Percentiles rank a stretch among this genome's conserved stretches.
These are phyloP conservation scores for Mechanitis mazaeus DNA, from an alignment of 2,888 invertebrate genomes.

Conservation along the genomic window DNA sequence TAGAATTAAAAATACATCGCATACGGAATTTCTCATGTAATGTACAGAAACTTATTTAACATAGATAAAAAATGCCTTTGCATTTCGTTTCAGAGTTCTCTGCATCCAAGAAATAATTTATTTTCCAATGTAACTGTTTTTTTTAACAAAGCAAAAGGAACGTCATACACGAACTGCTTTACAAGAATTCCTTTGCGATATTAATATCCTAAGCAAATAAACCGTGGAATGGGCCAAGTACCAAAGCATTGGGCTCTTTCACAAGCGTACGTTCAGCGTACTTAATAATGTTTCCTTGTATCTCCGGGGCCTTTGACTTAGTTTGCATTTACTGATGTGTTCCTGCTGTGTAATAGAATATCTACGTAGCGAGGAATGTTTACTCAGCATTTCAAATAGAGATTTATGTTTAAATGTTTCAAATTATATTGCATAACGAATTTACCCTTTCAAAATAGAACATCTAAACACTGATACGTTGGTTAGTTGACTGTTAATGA, in stretches of 20 bases:
- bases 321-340: slow-evolving; percentile 49
- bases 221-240: slow-evolving; percentile 10
- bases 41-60: neutral
- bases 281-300: slow-evolving; percentile 39
- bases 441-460: slow-evolving; percentile 1
- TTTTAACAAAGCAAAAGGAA: slow-evolving; percentile 13
- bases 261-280: slow-evolving; percentile 33
- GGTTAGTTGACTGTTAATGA: too few relatives aligned
- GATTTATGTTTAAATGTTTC: slow-evolving; percentile 17
- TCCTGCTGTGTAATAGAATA: slow-evolving; percentile 30
- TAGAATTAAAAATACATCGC: neutral
- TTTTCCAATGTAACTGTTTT: slow-evolving; percentile 16
- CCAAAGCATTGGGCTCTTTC: slow-evolving; percentile 34
- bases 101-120: slow-evolving; percentile 16
- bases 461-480: neutral
- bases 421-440: slow-evolving; percentile 16
- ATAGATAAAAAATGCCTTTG: slow-evolving; percentile 5
- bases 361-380: slow-evolving; percentile 12
- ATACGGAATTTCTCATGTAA: neutral
- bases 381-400: slow-evolving; percentile 19
- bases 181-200: slow-evolving; percentile 22
- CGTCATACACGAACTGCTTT: slow-evolving; percentile 14
- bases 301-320: slow-evolving; percentile 41
- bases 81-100: slow-evolving; percentile 14
- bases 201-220: slow-evolving; percentile 26